Percentiles rank a stretch among this genome's conserved stretches.
Conservation (phyloP, 2,888 invertebrate genomes). For the Antheraea yamamai region DNA sequence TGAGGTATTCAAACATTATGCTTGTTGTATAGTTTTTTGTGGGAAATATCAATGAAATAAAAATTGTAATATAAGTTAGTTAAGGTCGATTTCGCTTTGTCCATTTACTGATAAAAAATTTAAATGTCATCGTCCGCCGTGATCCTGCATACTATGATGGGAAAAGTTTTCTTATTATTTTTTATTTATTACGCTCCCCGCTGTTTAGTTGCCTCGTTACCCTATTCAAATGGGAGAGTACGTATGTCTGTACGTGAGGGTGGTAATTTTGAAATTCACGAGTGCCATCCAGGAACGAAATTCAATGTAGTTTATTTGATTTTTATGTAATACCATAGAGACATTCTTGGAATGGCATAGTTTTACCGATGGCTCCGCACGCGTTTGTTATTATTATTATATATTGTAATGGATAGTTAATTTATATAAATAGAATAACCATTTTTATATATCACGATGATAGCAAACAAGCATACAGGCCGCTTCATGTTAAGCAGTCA, state of each 20-base stretch:
- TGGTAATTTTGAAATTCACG: not conserved
- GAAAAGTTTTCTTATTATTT: conserved; percentile 79
- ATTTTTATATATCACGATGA: no score
- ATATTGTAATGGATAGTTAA: no score
- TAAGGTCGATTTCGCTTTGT: conserved; percentile 45
- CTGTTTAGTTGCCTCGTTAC: conserved; percentile 52
- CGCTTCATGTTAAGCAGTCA: no score
- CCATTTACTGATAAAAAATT: conserved; percentile 49
- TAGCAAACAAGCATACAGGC: no score
- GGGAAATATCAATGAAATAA: not conserved
- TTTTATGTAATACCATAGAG: not conserved
- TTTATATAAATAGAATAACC: no score
- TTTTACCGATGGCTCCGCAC: no score
- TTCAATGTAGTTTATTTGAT: conserved; percentile 2
- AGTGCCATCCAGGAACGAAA: not conserved
- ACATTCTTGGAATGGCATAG: no score
- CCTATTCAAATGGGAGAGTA: conserved; percentile 40
- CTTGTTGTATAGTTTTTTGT: not conserved
- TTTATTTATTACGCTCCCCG: conserved; percentile 75
- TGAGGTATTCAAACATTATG: not conserved
- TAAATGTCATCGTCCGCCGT: conserved; percentile 60
- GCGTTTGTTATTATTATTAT: no score
- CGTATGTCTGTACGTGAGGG: not conserved
- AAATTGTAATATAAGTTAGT: conserved; percentile 33
- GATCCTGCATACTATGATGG: conserved; percentile 65